Base-by-base conservation (phyloP, 1,140 invertebrate genomes). In the Choristoneura fumiferana region DNA sequence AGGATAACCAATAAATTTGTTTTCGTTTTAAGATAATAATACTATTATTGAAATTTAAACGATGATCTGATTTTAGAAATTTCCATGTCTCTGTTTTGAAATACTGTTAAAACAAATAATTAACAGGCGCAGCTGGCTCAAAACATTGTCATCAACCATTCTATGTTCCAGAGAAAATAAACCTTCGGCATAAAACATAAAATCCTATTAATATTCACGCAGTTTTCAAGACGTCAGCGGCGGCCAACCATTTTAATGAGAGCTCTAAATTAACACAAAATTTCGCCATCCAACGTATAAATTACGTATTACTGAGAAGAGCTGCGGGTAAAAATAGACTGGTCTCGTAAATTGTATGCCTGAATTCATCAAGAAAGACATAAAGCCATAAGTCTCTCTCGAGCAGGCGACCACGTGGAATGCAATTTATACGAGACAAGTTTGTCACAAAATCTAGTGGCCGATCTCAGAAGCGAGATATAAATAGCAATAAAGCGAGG, bases 351-450 rank as follows among this genome's bases (percentile, higher is more conserved):
- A 56, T 54, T 55, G 58, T 67, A 64, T 58, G 75, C 65, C 65
- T 69, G 71, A 71, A 78, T 82, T 77, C 73, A 82, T 84, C 79
- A 79, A 76, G 75, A 64, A 69, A 39, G 72, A 86, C 78, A 58
- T 61, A 61, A 61, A 67, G 70, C 79, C 62, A 80, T 86, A 84
- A 80, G 69, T 86, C 76, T 78, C 64, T 40, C n/a, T 59, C 65
- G 63, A 65, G 71, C 66, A 67, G 57, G 67, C 67, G 57, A 55
- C 69, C 71, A 62, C 65, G 63, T 63, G 74, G 83, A 84, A 86
- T 86, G 81, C 70, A 65, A 84, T 87, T 82, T 82, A 70, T 86
- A 81, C n/a, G 67, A 73, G 72, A 73, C 78, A 71, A 78, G 67
- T 71, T 80, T 70, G 73, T 71, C 72, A 76, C 69, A 76, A 78